Evolutionary conservation across 2,888 invertebrate species (phyloP).

Genomic region (Ophioninae sp.): DNA sequence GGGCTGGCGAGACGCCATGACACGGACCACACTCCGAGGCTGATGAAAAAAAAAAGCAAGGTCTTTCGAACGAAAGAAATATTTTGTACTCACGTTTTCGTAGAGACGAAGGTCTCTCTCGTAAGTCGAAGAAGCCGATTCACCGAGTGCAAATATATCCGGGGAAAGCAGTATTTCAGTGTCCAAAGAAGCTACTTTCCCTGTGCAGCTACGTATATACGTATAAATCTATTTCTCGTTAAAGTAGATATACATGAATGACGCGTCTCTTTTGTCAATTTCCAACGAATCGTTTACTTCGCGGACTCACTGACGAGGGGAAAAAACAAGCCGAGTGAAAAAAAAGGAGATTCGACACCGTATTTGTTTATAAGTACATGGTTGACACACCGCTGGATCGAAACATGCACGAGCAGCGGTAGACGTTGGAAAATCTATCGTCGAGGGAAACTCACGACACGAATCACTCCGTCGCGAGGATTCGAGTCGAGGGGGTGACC

Average conservation of each 20-base stretch:
- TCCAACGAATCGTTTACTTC: background rate
- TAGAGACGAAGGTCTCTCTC: constrained; percentile 21
- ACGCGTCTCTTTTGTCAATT: background rate
- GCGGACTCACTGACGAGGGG: background rate
- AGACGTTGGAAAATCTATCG: constrained; percentile 64
- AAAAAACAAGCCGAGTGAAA: background rate
- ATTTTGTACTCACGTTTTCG: constrained; percentile 43
- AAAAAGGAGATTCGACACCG: constrained; percentile 11
- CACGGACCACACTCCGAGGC: background rate
- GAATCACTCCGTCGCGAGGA: constrained; percentile 48
- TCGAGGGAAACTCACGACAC: constrained; percentile 47
- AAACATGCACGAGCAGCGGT: constrained; percentile 54
- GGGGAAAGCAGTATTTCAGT: constrained; percentile 5
- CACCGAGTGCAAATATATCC: constrained; percentile 52
- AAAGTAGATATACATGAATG: constrained; percentile 1
- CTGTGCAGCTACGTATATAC: constrained; percentile 22
- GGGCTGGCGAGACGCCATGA: constrained; percentile 34
- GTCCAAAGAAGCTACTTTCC: constrained; percentile 24
- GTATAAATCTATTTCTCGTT: background rate
- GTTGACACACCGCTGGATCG: constrained; percentile 49
- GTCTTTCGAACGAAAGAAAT: background rate
- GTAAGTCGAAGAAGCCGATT: constrained; percentile 47
- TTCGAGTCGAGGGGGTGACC: constrained; percentile 38
- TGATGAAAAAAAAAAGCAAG: constrained; percentile 6
- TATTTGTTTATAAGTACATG: constrained; percentile 58